Evolutionary conservation across 2,797 vertebrate species (phyloP).

Genomic region (Rhinogobio ventralis): DNA sequence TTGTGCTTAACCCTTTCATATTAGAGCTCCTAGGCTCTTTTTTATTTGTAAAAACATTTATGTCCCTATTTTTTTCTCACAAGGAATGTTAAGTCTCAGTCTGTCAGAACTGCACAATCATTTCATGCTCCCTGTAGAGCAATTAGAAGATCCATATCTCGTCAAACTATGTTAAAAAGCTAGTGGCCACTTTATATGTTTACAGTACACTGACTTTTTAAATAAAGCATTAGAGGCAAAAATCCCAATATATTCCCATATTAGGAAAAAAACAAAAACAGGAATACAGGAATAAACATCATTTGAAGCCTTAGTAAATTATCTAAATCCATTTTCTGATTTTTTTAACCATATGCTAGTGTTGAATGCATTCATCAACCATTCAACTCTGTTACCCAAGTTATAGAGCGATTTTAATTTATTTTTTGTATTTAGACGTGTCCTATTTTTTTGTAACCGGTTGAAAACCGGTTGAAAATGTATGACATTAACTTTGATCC

Average conservation of each 20-base stretch:
- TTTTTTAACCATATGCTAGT: background rate
- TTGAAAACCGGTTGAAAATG: background rate
- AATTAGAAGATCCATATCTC: constrained; percentile 21
- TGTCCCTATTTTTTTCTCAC: constrained; percentile 3
- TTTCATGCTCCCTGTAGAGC: constrained; percentile 1
- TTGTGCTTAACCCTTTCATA: constrained; percentile 29
- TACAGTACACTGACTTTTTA: background rate
- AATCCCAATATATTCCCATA: background rate
- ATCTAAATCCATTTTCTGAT: background rate
- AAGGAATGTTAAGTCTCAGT: constrained; percentile 20
- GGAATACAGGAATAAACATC: background rate
- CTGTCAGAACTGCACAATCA: background rate
- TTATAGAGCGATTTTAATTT: background rate
- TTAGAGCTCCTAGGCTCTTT: constrained; percentile 8
- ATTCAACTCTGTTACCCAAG: background rate
- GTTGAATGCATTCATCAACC: background rate
- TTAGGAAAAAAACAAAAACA: background rate
- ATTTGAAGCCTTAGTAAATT: background rate
- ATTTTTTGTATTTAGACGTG: background rate
- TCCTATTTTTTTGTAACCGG: background rate
- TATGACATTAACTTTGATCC: background rate
- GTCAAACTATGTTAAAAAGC: background rate
- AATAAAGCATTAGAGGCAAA: background rate
- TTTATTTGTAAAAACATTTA: constrained; percentile 42
- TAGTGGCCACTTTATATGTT: constrained; percentile 2